phyloP scores from a whole-genome alignment of 2,113 vertebrate genomes.

The Castor canadensis region DNA sequence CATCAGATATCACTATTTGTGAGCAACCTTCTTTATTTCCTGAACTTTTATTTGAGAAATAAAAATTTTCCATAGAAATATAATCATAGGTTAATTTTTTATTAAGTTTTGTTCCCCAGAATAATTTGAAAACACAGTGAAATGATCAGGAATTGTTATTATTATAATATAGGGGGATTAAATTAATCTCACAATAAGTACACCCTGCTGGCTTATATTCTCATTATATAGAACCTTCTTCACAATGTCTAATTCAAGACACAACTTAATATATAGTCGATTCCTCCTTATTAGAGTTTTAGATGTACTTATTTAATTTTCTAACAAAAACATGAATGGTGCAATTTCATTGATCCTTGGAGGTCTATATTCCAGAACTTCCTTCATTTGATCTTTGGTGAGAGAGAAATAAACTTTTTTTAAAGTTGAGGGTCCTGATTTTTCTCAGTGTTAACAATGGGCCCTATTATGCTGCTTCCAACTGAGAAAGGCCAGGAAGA shows the following conservation, averaged over 20 bases:
- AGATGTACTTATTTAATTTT: constrained; percentile 55
- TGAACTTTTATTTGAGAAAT: no score
- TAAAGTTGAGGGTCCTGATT: constrained; percentile 56
- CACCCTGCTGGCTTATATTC: not conserved
- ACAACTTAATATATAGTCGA: not conserved
- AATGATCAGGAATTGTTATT: constrained; percentile 9
- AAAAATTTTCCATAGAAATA: no score
- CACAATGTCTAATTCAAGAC: not conserved
- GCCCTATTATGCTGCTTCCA: constrained; percentile 75
- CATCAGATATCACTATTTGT: not conserved
- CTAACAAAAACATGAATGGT: constrained; percentile 43
- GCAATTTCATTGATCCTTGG: constrained; percentile 35
- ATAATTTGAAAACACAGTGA: constrained; percentile 31
- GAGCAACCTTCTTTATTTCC: not conserved
- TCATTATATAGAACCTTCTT: not conserved
- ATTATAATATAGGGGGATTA: not conserved
- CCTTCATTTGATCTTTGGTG: constrained; percentile 58
- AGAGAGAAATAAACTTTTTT: constrained; percentile 41
- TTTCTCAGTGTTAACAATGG: constrained; percentile 74
- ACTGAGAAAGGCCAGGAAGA: constrained; percentile 69
- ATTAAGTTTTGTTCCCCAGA: not conserved
- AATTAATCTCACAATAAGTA: constrained; percentile 27
- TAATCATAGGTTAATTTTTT: not conserved
- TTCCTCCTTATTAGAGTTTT: constrained; percentile 24
- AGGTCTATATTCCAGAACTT: constrained; percentile 53